Evolutionary conservation across 2,888 invertebrate species (phyloP).

Genomic region (Nemotelus pantherinus): DNA sequence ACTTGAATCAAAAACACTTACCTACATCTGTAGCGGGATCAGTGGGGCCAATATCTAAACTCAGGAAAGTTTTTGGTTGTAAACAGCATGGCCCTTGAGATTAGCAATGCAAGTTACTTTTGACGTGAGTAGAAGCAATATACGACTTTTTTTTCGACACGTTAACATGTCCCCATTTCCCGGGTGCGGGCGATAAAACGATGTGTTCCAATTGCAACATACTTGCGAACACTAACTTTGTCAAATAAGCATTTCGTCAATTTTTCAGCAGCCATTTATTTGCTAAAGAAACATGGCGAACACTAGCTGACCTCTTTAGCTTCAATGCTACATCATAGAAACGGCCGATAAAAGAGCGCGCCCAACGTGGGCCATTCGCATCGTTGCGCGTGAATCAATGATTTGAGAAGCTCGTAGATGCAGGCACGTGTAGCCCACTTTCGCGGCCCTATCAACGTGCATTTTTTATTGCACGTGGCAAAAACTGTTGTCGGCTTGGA

Average conservation of each 20-base stretch:
- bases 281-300: conserved; percentile 26
- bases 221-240: not conserved
- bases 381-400: not conserved
- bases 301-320: not conserved
- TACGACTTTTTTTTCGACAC: not conserved
- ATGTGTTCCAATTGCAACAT: not conserved
- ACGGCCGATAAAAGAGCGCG: not conserved
- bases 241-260: not conserved
- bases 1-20: not conserved
- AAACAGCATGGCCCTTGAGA: not conserved
- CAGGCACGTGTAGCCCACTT: not conserved
- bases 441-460: not conserved
- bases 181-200: not conserved
- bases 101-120: not conserved
- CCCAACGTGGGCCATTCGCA: not conserved
- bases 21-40: not conserved
- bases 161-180: not conserved
- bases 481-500: not conserved
- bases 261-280: conserved; percentile 29
- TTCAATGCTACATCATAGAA: not conserved
- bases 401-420: not conserved
- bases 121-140: not conserved
- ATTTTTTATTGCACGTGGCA: conserved; percentile 47
- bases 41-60: not conserved
- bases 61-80: not conserved